Base-by-base conservation (phyloP, 2,113 vertebrate species). In the Tichodroma muraria region DNA sequence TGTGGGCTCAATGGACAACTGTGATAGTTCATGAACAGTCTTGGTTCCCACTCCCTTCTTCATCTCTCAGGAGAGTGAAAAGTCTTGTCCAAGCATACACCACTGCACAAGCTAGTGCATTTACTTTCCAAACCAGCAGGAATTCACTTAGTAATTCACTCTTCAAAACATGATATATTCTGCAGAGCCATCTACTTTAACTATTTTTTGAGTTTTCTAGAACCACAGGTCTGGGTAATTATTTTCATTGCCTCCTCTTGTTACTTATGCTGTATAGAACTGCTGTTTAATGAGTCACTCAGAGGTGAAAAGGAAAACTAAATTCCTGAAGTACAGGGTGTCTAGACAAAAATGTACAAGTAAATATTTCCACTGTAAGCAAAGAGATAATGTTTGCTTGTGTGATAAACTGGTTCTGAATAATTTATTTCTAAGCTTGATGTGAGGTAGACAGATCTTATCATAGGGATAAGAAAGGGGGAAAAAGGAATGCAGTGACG, bases 281-380 rank as follows among this genome's bases (percentile, higher is more conserved):
- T 97, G 83, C 75, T 96, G 89, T 97, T 97, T 97, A 97, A 97
- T 96, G 96, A 97, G 96, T 98, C 95, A 97, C 95, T 68, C 70
- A 66, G 95, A 95, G 85, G 94, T 93, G 60, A 95, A 94, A 88
- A 96, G 85, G 73, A 91, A 82, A 92, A 79, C 86, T 81, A 89
- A 91, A 95, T 88, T 97, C 93, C 85, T 97, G 87, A 96, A 96
- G 89, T 92, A 49, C 44, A 93, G 56, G 33, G 71, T 94, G 91
- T 96, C 95, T 96, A 97, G 93, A 95, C 93, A 96, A 96, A 94
- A 97, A 96, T 61, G 44, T 80, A 88, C 13, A 15, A 94, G 95
- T 83, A 97, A 93, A 94, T 96, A 92, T 97, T 97, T 98, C 90
- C 81, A 94, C 92, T 96, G 88, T 93, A 92, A 96, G 91, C 94